phyloP scores from a whole-genome alignment of 2,888 invertebrate genomes.

The Morinoia aosen region DNA sequence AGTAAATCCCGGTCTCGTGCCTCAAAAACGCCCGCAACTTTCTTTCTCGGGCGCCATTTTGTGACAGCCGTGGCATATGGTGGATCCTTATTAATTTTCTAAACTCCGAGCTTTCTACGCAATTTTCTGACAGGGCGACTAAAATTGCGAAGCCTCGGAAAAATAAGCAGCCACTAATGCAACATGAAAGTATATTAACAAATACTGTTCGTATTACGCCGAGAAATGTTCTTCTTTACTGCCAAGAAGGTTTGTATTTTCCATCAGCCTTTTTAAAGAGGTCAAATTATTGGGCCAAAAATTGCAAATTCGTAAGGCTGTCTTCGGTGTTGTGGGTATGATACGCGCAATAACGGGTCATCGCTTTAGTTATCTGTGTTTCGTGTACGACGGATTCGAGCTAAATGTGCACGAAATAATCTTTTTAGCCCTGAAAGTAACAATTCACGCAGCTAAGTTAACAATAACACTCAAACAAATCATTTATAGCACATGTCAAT shows the following conservation, averaged over 20 bases:
- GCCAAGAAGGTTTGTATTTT: background rate
- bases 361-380: too few species aligned
- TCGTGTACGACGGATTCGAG: too few species aligned
- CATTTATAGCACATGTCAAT: too few species aligned
- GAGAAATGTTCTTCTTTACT: background rate
- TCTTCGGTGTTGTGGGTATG: too few species aligned
- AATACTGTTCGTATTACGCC: background rate
- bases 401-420: too few species aligned
- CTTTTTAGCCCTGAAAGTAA: too few species aligned
- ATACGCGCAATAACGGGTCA: too few species aligned
- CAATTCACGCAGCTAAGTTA: too few species aligned
- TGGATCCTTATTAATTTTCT: constrained; percentile 26
- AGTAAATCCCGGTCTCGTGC: constrained; percentile 6
- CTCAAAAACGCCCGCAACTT: constrained; percentile 40
- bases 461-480: too few species aligned
- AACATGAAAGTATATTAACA: background rate
- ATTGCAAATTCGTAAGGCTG: too few species aligned
- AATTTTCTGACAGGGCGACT: background rate
- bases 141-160: background rate
- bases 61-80: constrained; percentile 35
- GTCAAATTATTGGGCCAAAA: too few species aligned
- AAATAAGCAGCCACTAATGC: background rate
- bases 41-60: constrained; percentile 26
- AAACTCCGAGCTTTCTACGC: background rate
- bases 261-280: background rate